phyloP scores from a whole-genome alignment of 2,113 vertebrate genomes.

The Ciconia stormi region DNA sequence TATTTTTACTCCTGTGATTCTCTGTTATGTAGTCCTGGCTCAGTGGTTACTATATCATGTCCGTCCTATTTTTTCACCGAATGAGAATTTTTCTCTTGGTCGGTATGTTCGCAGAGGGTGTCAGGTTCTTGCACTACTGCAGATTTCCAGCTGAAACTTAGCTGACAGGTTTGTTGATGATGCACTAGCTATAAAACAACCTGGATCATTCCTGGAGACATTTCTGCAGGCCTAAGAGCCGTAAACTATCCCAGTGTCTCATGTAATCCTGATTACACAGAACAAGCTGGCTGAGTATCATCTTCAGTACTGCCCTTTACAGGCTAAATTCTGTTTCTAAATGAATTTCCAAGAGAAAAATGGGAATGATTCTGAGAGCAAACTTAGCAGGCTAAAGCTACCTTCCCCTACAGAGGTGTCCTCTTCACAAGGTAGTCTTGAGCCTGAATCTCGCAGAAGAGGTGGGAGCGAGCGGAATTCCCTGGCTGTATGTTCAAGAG shows the following conservation, averaged over 20 bases:
- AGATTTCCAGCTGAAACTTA: constrained; percentile 24
- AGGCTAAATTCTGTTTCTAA: not conserved
- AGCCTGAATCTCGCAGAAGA: not conserved
- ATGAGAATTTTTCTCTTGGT: not conserved
- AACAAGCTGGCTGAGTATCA: not conserved
- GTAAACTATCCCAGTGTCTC: not conserved
- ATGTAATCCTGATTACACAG: constrained; percentile 6
- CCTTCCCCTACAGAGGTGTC: not conserved
- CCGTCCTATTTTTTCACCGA: not conserved
- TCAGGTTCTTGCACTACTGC: constrained; percentile 2
- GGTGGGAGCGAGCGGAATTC: not conserved
- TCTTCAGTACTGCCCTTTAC: not conserved
- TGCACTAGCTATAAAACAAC: constrained; percentile 17
- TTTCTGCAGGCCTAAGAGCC: constrained; percentile 12
- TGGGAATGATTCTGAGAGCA: not conserved
- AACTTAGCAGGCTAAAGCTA: not conserved
- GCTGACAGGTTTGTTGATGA: constrained; percentile 55
- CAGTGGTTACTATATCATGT: constrained; percentile 18
- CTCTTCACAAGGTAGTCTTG: not conserved
- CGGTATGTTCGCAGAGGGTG: not conserved
- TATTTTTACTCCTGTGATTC: constrained; percentile 7
- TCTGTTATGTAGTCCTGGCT: not conserved
- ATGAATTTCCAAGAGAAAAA: not conserved
- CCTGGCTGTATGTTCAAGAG: not conserved
- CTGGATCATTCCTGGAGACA: constrained; percentile 25